A percentile compares a stretch with the other conserved stretches of the same genome.
Evolutionary conservation across 2,797 vertebrate species (phyloP).

Genomic region (Adrianichthys oophorus): DNA sequence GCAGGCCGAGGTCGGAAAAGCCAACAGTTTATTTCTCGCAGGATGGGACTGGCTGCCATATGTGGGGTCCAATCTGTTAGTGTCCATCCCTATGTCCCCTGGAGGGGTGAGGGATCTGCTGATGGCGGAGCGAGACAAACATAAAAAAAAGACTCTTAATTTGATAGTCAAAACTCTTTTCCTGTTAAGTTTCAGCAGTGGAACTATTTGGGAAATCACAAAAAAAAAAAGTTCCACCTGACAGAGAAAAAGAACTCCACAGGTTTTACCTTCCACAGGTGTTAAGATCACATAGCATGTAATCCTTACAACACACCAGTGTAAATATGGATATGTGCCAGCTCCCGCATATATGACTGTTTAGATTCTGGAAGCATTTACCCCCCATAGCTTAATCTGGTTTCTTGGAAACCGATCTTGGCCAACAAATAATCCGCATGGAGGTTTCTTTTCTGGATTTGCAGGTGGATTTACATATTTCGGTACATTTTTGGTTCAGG

Average conservation of each 20-base stretch:
- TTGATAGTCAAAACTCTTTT: neutral
- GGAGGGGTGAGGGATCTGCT: conserved; percentile 32
- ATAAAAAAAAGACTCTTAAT: neutral
- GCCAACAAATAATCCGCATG: neutral
- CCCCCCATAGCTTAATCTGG: neutral
- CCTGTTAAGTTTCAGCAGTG: neutral
- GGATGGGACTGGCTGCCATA: conserved; percentile 27
- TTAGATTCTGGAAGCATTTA: neutral
- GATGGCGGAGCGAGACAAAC: conserved; percentile 24
- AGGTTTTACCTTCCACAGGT: neutral
- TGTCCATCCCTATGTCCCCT: conserved; percentile 31
- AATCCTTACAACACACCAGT: neutral
- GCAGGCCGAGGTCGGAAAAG: conserved; percentile 67
- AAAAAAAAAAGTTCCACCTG: too few species aligned
- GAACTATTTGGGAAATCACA: too few species aligned
- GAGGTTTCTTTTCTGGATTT: too few species aligned
- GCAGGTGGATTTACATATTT: too few species aligned
- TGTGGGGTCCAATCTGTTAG: conserved; percentile 55
- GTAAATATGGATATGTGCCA: neutral
- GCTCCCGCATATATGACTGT: neutral
- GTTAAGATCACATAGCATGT: neutral
- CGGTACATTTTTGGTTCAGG: too few species aligned
- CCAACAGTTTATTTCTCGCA: conserved; percentile 64
- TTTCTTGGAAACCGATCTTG: neutral
- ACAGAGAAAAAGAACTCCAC: neutral